A percentile compares a stretch with the other conserved stretches of the same genome.
Evolutionary conservation across 2,888 invertebrate genomes (phyloP).

Genomic region (Chalcosyrphus nemorum): DNA sequence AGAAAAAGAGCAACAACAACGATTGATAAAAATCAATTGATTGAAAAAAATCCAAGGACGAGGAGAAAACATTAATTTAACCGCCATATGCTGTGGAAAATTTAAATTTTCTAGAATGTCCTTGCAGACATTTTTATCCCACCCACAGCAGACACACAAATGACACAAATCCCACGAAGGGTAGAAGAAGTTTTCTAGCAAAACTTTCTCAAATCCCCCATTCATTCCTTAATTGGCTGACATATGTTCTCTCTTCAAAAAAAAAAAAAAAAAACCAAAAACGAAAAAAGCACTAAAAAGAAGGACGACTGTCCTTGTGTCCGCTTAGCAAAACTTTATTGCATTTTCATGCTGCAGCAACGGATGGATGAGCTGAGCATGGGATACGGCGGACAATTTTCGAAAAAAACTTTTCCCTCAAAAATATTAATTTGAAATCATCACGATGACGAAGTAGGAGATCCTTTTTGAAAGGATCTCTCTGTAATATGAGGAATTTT

Average conservation of each 20-base stretch:
- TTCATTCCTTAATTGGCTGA: constrained; percentile 72
- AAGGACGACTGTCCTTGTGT: constrained; percentile 55
- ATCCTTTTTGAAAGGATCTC: constrained; percentile 33
- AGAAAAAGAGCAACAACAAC: not conserved
- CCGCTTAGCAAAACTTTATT: constrained; percentile 63
- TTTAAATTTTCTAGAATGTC: constrained; percentile 61
- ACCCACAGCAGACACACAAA: constrained; percentile 8
- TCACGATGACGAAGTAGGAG: constrained; percentile 51
- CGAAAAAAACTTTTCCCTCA: constrained; percentile 12
- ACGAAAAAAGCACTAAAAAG: constrained; percentile 12
- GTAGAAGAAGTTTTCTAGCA: constrained; percentile 55
- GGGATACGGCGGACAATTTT: not conserved
- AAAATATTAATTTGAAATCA: constrained; percentile 66
- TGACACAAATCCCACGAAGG: constrained; percentile 32
- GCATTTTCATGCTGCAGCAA: constrained; percentile 62
- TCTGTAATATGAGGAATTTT: constrained; percentile 10
- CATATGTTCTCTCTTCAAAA: constrained; percentile 67
- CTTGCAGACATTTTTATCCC: constrained; percentile 14
- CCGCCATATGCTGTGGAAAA: constrained; percentile 60
- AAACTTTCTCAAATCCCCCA: constrained; percentile 67
- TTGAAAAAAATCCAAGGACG: constrained; percentile 41
- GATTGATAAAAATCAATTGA: constrained; percentile 66
- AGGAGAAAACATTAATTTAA: constrained; percentile 52
- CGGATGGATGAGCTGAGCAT: not conserved
- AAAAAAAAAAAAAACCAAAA: not conserved